Evolutionary conservation across 2,888 invertebrate genomes (phyloP).

Genomic region (Plebejus anna): DNA sequence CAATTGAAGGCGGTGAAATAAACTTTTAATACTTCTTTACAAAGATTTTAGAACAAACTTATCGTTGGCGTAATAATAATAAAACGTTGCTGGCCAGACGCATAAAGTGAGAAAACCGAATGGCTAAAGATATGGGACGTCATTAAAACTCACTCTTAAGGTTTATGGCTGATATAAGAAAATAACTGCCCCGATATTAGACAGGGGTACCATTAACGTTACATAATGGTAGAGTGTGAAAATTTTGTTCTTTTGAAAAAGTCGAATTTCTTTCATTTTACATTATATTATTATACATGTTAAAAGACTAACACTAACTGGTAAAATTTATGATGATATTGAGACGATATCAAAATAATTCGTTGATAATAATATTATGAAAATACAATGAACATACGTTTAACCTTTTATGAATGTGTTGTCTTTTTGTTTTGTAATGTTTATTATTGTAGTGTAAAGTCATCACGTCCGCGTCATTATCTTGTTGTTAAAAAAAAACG

Average conservation of each 20-base stretch:
- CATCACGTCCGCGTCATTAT: too few relatives aligned
- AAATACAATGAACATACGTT: too few relatives aligned
- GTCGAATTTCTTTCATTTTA: background rate
- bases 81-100: conserved; percentile 51
- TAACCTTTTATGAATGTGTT: too few relatives aligned
- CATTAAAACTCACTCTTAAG: conserved; percentile 52
- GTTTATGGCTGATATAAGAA: conserved; percentile 51
- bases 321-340: too few relatives aligned
- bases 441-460: too few relatives aligned
- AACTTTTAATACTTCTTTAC: conserved; percentile 12
- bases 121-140: conserved; percentile 60
- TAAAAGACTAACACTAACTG: too few relatives aligned
- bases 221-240: background rate
- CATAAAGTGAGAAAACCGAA: conserved; percentile 56
- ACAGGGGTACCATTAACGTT: background rate
- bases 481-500: background rate
- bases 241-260: background rate
- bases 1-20: background rate
- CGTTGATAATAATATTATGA: too few relatives aligned
- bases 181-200: conserved; percentile 22
- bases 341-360: too few relatives aligned
- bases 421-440: too few relatives aligned
- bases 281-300: background rate
- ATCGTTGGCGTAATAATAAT: conserved; percentile 55
- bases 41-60: conserved; percentile 40